Base-by-base conservation (phyloP, 2,888 invertebrate genomes). In the Netelia fuscicornis region DNA sequence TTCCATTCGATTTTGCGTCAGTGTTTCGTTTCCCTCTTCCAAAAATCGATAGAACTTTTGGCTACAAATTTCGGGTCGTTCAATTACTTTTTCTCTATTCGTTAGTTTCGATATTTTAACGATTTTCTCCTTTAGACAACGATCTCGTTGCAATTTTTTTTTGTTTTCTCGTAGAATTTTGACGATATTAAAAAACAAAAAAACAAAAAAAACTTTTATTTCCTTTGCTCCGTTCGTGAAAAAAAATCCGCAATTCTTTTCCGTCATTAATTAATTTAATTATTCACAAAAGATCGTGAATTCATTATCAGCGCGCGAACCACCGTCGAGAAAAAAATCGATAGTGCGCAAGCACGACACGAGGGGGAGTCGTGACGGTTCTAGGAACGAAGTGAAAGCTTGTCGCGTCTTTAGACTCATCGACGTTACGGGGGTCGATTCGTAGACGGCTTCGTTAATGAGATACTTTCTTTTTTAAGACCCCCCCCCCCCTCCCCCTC, bases 401-500 rank as follows among this genome's bases (percentile, higher is more conserved):
- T 44, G 20, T 71, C 42, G 60, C 70, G 60, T 80, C 78, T 84
- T 81, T 82, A 65, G 79, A 85, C 82, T 85, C 83, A 83, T 83
- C 65, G 78, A 79, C 54, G 42, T 44, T 78, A 78, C 60, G 71
- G 71, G 79, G 64, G 60, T 20, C 54, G 56, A 77, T 77, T 30
- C 70, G 60, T 52, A 30, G 68, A 78, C 68, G 71, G 76, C 80
- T 83, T 79, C 83, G 85, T 79, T 85, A 85, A 86, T 86, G 83
- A 86, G 81, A 86, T 83, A 85, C 83, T 81, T 86, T 85, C 70
- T 83, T 72, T 82, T 84, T 86, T 84, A 74, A 77, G 81, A 81
- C 60, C 74, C 67, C 13, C 52, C 25, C 20, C 25, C 25, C 10
- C 23, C 37, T 25, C 17, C 17, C 48, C 20, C 56, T 60, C 44